Conservation (phyloP, 2,113 vertebrate genomes). For the Hystrix brachyura region DNA sequence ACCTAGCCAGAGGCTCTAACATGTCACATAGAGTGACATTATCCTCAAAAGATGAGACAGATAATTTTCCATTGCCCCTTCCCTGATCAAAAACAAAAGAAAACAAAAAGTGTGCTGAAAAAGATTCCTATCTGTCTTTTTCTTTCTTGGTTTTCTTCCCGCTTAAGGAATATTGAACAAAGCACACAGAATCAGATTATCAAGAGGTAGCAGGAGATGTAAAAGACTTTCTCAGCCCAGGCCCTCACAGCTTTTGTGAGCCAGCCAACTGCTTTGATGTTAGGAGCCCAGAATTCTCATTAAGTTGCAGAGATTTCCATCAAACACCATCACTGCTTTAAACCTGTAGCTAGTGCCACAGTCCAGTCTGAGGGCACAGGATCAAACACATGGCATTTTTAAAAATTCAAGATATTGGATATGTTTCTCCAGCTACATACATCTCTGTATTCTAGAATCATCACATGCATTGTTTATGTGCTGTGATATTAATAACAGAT, state of each 20-base stretch:
- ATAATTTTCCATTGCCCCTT: background rate
- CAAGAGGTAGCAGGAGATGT: background rate
- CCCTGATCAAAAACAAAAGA: background rate
- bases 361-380: background rate
- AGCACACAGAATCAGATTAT: constrained; percentile 37
- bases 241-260: background rate
- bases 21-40: background rate
- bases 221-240: background rate
- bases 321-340: constrained; percentile 50
- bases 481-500: background rate
- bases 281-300: background rate
- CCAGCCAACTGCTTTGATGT: background rate
- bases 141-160: background rate
- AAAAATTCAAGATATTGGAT: background rate
- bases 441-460: background rate
- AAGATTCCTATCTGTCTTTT: background rate
- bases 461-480: background rate
- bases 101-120: background rate
- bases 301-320: constrained; percentile 35
- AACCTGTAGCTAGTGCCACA: background rate
- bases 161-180: background rate
- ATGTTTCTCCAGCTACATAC: background rate
- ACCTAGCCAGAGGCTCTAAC: background rate
- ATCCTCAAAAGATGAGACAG: background rate
- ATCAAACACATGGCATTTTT: constrained; percentile 2